A percentile compares a stretch with the other conserved stretches of the same genome.
Conservation (phyloP, 2,888 invertebrate species). For the Globia sparganii region DNA sequence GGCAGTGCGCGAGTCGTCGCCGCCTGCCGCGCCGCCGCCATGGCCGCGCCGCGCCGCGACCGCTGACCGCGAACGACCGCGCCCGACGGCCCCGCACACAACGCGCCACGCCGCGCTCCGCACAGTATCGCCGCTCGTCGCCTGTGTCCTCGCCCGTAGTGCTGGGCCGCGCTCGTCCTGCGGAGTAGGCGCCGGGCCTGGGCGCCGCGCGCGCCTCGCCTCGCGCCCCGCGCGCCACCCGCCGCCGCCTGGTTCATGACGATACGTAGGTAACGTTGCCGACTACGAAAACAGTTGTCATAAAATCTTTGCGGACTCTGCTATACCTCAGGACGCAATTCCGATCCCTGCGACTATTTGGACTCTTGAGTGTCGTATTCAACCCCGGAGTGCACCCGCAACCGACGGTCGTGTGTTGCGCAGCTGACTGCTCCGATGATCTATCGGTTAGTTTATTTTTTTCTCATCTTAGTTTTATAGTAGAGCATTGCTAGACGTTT, state of each 20-base stretch:
- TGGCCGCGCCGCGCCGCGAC: conserved; percentile 86
- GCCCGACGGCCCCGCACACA: conserved; percentile 74
- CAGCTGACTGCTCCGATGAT: conserved; percentile 88
- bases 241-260: conserved; percentile 78
- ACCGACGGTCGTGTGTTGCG: conserved; percentile 85
- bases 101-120: conserved; percentile 77
- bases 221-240: conserved; percentile 71
- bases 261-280: conserved; percentile 83
- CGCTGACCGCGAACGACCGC: conserved; percentile 83
- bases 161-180: conserved; percentile 77
- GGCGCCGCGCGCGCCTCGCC: conserved; percentile 66
- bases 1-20: conserved; percentile 86
- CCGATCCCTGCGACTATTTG: conserved; percentile 70
- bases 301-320: conserved; percentile 72
- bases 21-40: conserved; percentile 86
- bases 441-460: conserved; percentile 83
- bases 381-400: conserved; percentile 75
- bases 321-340: conserved; percentile 68
- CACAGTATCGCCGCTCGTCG: conserved; percentile 72
- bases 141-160: conserved; percentile 61
- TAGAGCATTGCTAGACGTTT: conserved; percentile 60
- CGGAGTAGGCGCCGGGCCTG: conserved; percentile 71
- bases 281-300: conserved; percentile 76
- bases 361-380: conserved; percentile 73
- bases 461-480: conserved; percentile 61